phyloP scores from a whole-genome alignment of 2,113 vertebrate species.

The Vidua macroura region DNA sequence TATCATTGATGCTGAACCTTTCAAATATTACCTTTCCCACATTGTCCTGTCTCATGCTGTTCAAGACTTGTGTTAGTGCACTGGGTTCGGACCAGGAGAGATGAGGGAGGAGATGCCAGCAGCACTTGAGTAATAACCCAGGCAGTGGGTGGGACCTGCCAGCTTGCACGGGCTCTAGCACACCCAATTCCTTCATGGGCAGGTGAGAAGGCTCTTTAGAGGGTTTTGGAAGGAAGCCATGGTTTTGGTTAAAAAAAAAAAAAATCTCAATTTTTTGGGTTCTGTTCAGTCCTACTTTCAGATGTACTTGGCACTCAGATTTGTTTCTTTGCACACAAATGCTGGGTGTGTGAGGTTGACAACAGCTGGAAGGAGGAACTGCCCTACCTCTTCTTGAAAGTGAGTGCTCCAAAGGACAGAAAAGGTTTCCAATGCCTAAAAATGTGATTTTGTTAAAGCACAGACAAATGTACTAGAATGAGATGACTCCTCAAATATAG shows the following conservation, averaged over 20 bases:
- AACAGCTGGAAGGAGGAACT: background rate
- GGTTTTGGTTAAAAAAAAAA: background rate
- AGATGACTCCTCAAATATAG: background rate
- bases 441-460: background rate
- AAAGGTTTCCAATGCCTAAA: background rate
- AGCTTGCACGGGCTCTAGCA: background rate
- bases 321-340: background rate
- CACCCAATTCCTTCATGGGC: background rate
- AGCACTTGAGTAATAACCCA: background rate
- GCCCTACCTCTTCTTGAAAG: background rate
- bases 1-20: background rate
- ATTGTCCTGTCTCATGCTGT: background rate
- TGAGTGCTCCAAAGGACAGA: background rate
- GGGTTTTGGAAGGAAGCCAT: background rate
- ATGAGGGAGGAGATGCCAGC: no score
- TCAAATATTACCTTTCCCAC: background rate
- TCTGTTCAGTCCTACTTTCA: background rate
- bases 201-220: background rate
- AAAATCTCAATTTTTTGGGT: background rate
- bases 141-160: background rate
- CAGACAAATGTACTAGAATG: background rate
- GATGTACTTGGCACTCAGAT: background rate
- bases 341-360: background rate
- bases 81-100: background rate
- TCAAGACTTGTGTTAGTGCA: background rate